Evolutionary conservation across 2,113 vertebrate species (phyloP).

Genomic region (Melanerpes aurifrons): DNA sequence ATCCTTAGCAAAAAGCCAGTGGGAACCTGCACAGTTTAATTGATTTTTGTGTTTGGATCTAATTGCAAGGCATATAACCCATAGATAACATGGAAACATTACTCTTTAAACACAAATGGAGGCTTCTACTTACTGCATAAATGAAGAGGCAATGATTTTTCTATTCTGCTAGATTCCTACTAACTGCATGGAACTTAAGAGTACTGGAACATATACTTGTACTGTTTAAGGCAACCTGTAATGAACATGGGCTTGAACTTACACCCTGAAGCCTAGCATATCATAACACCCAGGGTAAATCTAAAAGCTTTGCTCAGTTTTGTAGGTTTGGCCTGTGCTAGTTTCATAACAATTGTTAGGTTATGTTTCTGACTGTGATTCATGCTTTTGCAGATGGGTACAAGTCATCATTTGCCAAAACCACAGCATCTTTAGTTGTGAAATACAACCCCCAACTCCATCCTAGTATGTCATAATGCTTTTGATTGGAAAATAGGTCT

Average conservation of each 20-base stretch:
- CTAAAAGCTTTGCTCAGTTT: not conserved
- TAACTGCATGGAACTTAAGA: not conserved
- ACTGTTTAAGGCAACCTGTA: not conserved
- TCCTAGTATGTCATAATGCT: not conserved
- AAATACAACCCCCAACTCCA: not conserved
- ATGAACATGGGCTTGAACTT: not conserved
- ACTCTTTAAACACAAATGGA: not conserved
- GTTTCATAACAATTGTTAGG: not conserved
- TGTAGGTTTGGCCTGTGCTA: not conserved
- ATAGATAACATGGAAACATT: not conserved
- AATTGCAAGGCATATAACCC: not conserved
- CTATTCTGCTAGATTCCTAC: not conserved
- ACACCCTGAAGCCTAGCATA: not conserved
- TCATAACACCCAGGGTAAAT: not conserved
- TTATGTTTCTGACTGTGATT: slow-evolving; percentile 15
- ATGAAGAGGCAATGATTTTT: not conserved
- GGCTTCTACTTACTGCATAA: not conserved
- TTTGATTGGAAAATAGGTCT: not conserved
- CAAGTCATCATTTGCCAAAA: slow-evolving; percentile 19
- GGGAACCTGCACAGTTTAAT: not conserved
- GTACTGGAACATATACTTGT: not conserved
- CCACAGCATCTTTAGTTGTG: not conserved
- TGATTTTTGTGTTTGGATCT: slow-evolving; percentile 18
- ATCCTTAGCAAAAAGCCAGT: not conserved
- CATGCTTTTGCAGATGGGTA: slow-evolving; percentile 33